phyloP scores from a whole-genome alignment of 2,797 vertebrate species.

The Pelodytes ibericus region DNA sequence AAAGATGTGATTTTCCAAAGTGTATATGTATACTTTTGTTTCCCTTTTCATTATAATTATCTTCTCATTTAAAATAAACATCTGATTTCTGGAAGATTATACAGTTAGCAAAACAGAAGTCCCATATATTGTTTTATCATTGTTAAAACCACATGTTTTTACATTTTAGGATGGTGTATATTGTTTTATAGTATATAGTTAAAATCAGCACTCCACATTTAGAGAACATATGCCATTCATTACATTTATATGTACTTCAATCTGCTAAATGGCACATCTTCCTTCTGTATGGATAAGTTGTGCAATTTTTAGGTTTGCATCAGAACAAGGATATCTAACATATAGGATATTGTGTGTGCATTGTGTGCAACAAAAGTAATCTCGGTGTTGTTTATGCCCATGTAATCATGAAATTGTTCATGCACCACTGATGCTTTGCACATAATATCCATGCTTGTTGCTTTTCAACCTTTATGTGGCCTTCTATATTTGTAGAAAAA shows the following conservation, averaged over 20 bases:
- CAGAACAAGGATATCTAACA: background rate
- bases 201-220: background rate
- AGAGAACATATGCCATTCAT: background rate
- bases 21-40: background rate
- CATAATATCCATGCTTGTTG: no score
- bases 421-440: no score
- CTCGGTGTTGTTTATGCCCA: no score
- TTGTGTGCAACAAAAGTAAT: no score
- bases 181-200: background rate
- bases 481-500: no score
- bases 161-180: background rate
- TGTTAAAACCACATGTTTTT: background rate
- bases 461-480: no score
- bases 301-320: no score
- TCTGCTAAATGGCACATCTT: background rate
- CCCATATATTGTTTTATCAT: background rate
- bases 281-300: no score
- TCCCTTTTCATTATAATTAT: constrained; percentile 21
- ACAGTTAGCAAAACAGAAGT: constrained; percentile 27
- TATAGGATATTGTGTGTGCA: background rate
- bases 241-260: background rate
- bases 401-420: no score
- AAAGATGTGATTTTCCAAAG: constrained; percentile 56
- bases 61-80: constrained; percentile 40
- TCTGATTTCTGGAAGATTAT: constrained; percentile 31